Evolutionary conservation across 2,888 invertebrate species (phyloP), one percentile per base, ranked within the genome.

Genomic region (Zhengitettix transpicula): DNA sequence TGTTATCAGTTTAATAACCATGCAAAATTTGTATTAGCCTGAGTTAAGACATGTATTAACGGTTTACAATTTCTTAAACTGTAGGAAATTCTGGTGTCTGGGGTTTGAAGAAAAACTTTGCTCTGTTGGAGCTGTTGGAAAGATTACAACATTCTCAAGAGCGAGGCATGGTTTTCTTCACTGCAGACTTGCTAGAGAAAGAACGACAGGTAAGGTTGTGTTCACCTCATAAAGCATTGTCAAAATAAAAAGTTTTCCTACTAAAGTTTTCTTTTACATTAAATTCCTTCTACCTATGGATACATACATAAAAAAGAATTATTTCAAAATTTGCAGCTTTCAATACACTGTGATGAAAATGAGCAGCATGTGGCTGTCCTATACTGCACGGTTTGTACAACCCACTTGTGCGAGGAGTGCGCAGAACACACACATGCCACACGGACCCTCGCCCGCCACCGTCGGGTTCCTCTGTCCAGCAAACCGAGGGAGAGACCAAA

Each of bases 61-160:
- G n/a, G n/a, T n/a, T n/a, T n/a, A n/a, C n/a, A 42, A 15, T 56
- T 41, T 58, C 53, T 61, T 28, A 28, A 28, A 28, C 28, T 28
- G 28, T 58, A 71, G 72, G 71, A 16, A 70, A 72, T 56, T 71
- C 74, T 40, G 77, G 77, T 8, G 72, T 78, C 8, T 74, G 74
- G 69, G 74, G 74, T 8, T 66, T 78, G 62, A 78, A 80, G 69
- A 80, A 80, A 66, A 80, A 80, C 67, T 80, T 79, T 72, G 79
- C 80, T 0, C 69, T 80, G 3, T 69, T 80, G 16, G 80, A 80
- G 63, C 66, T 80, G 10, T 66, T 80, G 47, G 80, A 80, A 65
- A 73, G 75, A 64, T 67, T 80, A 28, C 77, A 78, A 61, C 68
- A 70, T 14, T 70, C 70, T 3, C 70, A 69, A 42, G 69, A 68